Base-by-base conservation (phyloP, 2,797 vertebrate species). In the Sebastes goodei region DNA sequence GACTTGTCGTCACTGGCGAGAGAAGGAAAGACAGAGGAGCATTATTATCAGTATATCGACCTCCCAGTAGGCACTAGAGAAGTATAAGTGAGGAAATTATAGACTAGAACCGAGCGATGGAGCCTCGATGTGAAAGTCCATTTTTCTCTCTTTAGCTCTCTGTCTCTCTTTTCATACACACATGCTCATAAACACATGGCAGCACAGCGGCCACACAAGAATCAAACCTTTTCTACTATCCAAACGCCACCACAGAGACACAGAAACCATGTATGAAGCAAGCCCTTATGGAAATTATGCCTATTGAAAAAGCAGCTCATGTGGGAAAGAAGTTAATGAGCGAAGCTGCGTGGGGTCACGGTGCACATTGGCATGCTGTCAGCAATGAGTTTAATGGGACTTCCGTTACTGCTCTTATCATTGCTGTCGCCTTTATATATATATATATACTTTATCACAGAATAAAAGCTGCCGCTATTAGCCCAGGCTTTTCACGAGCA, bases 1-100 rank as follows among this genome's bases (percentile, higher is more conserved):
- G 95, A 96, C 10, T 65, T 93, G 84, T 97, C 96, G 86, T 97
- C 95, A 74, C 96, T 97, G 90, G 21, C 56, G 75, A 90, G 85
- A 83, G 46, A 32, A 64, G 27, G 30, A 78, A 81, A 90, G 82
- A 91, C 70, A 80, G 76, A 91, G 76, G 74, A 79, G 77, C 75
- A 56, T 82, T 74, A 92, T 94, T 91, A 89, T 85, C 83, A 77
- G 78, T 71, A 38, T 81, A 92, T 89, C 53, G 82, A 92, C 88
- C 73, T 65, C 79, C 65, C 81, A 80, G 83, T 23, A 38, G 71
- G 63, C 77, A 57, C 66, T 72, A 69, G 38, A 83, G 87, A 88
- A 80, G 38, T 80, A 88, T 83, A 89, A 92, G 90, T 84, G 88
- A 87, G 84, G 83, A 90, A 89, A 93, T 92, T 86, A 91, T 71